Base-by-base conservation (phyloP, 2,888 invertebrate species). In the Troilus luridus region DNA sequence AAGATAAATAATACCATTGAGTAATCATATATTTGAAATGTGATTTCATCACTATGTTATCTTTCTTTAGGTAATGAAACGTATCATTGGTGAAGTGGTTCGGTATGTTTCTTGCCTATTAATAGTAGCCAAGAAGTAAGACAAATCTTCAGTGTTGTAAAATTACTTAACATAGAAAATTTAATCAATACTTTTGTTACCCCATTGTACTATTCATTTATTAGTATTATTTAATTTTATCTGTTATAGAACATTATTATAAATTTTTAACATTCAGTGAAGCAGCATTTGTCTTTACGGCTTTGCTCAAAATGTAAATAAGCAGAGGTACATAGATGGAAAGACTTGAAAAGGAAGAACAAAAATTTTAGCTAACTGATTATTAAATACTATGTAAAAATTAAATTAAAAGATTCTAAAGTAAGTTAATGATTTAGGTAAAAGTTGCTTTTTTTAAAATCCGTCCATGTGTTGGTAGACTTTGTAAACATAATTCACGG, bases 221-320 rank as follows among this genome's bases (percentile, higher is more conserved):
- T 27, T 54, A 19, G 72, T 62, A 54, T 41, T 41, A 24, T 27
- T 62, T 90, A 54, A 62, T 67, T 21, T 56, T 72, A 67, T 14
- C 62, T 54, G 64, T 56, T 24, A 17, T 58, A 72, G 17, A 67
- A 72, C 3, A 59, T 59, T 58, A 24, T n/a, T 17, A 90, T 58
- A 58, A 58, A 54, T 27, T 67, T 21, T 56, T n/a, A 21, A 91
- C 54, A 88, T 64, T 88, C 67, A 62, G 91, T 91, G 91, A 91
- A 91, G 91, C 91, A 91, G 91, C 91, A 91, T 88, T 91, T 91
- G 91, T 88, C 91, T 88, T 85, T 24, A 54, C 7, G 91, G 81
- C 91, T 41, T 91, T 91, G 91, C 88, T 64, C 91, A 91, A 88
- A 90, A 91, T 91, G 89, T 88, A 88, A 88, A 88, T 88, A 88